phyloP scores from a whole-genome alignment of 2,113 vertebrate genomes.

The Phycodurus eques region DNA sequence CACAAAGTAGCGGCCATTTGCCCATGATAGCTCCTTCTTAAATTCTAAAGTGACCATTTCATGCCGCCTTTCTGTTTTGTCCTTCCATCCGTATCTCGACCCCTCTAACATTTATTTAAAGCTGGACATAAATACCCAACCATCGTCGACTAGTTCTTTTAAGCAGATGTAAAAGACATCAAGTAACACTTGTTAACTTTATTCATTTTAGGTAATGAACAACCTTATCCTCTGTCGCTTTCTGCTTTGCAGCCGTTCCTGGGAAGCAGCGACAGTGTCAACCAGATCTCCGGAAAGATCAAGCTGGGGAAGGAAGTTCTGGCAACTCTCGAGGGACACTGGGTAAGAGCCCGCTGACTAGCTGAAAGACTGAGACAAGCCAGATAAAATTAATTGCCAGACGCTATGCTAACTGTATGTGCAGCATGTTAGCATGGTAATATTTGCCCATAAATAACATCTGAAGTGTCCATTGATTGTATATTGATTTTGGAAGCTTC shows the following conservation, averaged over 20 bases:
- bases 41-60: background rate
- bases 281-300: constrained; percentile 94
- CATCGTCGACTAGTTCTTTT: too few species aligned
- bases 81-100: background rate
- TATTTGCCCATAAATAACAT: too few species aligned
- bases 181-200: too few species aligned
- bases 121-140: too few species aligned
- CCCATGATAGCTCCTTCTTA: too few species aligned
- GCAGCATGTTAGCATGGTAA: too few species aligned
- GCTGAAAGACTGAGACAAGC: background rate
- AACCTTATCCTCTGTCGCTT: background rate
- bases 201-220: too few species aligned
- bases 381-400: background rate
- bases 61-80: background rate
- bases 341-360: constrained; percentile 78
- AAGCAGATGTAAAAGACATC: too few species aligned
- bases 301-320: constrained; percentile 97
- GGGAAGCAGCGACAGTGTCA: constrained; percentile 92
- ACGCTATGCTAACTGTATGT: too few species aligned
- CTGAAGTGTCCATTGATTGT: too few species aligned
- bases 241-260: constrained; percentile 84
- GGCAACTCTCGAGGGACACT: constrained; percentile 94
- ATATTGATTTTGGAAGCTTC: too few species aligned
- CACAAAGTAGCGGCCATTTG: background rate
- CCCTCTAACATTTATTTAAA: too few species aligned